Base-by-base conservation (phyloP, 2,113 vertebrate genomes). In the Phalacrocorax aristotelis region DNA sequence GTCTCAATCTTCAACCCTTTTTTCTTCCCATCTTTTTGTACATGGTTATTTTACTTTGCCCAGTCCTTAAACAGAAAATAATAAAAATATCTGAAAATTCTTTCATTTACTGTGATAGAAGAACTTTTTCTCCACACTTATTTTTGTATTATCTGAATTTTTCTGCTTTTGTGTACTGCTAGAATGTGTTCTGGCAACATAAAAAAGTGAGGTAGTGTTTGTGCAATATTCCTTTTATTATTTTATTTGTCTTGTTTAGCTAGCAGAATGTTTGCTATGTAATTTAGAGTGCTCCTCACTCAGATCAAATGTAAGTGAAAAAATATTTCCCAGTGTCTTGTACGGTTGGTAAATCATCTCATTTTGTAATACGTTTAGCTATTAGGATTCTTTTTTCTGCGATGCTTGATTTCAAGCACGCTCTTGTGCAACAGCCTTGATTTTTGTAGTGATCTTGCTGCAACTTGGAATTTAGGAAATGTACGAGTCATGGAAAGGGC, bases 391-490 rank as follows among this genome's bases (percentile, higher is more conserved):
- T 70, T 22, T 34, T 80, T 83, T 87, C 58, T 93, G 64, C 29
- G 11, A 55, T 90, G 83, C 82, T 85, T 85, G 71, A 30, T 84
- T 95, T 93, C 91, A 85, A 42, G 83, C 69, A 49, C 49, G 13
- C 94, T 96, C 86, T 97, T 97, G 90, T 94, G 88, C 92, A 96
- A 87, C 38, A 95, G 81, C 87, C 79, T 90, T 40, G 64, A 76
- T 32, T 90, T 95, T 91, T 68, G 48, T 57, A 72, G 87, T 27
- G 38, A 80, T 83, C 92, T 94, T 95, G 84, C 83, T 85, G 89
- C 84, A 66, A 57, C 83, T 52, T 91, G 93, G 89, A 87, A 76
- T 96, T 96, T 98, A 72, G 94, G 90, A 95, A 97, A 95, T 91
- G 46, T 32, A 34, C 76, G 90, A 57, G 78, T 93, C 94, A 61